Percentiles rank a stretch among this genome's conserved stretches.
phyloP scores from a whole-genome alignment of 2,888 invertebrate genomes.

The Epinotia demarniana region DNA sequence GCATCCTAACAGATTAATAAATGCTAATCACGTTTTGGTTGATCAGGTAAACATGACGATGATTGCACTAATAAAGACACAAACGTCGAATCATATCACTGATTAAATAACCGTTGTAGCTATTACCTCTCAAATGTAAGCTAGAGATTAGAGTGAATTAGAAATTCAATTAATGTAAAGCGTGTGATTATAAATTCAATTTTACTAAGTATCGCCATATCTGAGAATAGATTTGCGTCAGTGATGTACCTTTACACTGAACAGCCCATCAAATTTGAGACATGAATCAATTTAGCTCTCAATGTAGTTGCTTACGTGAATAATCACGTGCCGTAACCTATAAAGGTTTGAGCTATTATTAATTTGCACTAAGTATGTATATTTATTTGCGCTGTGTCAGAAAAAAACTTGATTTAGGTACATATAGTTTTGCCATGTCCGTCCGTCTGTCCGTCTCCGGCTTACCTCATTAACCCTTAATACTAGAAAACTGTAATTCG shows the following conservation, averaged over 20 bases:
- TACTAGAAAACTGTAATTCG: no score
- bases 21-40: conserved; percentile 2
- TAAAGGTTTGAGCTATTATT: background rate
- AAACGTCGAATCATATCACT: background rate
- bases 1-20: background rate
- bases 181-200: conserved; percentile 43
- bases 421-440: no score
- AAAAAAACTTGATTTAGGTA: no score
- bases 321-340: no score
- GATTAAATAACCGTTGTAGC: conserved; percentile 29
- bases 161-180: conserved; percentile 41
- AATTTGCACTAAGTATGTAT: no score
- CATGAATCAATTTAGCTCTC: conserved; percentile 37
- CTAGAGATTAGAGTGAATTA: conserved; percentile 35
- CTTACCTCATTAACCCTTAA: no score
- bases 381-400: no score
- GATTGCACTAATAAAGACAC: background rate
- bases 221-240: conserved; percentile 37
- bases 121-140: conserved; percentile 32
- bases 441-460: no score
- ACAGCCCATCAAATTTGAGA: conserved; percentile 31
- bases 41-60: background rate
- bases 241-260: conserved; percentile 1
- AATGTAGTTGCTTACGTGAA: conserved; percentile 29
- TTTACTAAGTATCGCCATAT: conserved; percentile 37